These are phyloP conservation scores for Indicator indicator DNA, from an alignment of 2,113 vertebrate genomes.

Conservation along the genomic window DNA sequence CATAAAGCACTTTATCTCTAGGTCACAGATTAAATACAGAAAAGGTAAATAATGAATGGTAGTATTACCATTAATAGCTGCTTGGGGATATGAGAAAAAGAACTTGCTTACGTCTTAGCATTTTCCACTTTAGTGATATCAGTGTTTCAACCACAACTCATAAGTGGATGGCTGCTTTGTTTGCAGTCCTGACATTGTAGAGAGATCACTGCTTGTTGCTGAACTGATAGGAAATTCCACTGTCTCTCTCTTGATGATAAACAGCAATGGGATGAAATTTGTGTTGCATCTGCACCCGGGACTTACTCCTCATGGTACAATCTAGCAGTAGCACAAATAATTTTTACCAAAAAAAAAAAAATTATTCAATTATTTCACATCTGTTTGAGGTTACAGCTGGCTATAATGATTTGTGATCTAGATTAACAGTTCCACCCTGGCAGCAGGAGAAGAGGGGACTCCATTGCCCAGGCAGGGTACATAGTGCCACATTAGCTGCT, in stretches of 20 bases:
- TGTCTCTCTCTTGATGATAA: background rate
- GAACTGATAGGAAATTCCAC: background rate
- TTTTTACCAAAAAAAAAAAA: background rate
- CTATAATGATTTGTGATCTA: background rate
- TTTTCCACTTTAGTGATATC: background rate
- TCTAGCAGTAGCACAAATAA: background rate
- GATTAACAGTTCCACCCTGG: background rate
- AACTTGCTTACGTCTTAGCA: background rate
- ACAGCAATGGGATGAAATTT: background rate
- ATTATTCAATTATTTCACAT: background rate
- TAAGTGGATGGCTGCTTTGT: background rate
- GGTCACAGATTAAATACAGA: background rate
- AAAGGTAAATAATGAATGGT: conserved; percentile 13
- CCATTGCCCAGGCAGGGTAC: too few species aligned
- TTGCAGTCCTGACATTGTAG: background rate
- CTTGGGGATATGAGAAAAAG: background rate
- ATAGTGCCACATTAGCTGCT: fast-evolving
- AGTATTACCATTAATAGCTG: background rate
- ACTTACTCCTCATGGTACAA: background rate
- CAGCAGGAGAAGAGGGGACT: background rate
- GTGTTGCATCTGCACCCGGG: background rate
- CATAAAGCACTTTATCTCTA: background rate
- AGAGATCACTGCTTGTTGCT: background rate
- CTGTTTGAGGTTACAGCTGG: background rate
- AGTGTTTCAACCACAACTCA: fast-evolving